phyloP scores from a whole-genome alignment of 1,140 invertebrate genomes.

The Maconellicoccus hirsutus region DNA sequence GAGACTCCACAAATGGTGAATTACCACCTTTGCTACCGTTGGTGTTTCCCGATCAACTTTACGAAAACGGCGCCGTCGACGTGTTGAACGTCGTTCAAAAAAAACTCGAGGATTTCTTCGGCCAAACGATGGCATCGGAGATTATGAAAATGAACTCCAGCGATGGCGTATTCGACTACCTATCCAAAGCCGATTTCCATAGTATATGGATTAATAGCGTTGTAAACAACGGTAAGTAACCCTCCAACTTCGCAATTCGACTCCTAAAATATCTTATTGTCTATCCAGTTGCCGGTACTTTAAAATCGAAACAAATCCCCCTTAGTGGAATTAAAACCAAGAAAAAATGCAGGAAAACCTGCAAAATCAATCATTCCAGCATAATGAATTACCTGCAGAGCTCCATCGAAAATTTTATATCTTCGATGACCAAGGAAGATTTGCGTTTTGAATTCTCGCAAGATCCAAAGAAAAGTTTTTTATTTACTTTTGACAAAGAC shows the following conservation, averaged over 20 bases:
- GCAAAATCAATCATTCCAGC: neutral
- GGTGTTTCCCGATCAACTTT: neutral
- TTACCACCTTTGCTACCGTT: neutral
- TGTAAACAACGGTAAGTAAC: neutral
- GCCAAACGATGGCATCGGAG: neutral
- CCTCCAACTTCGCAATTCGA: neutral
- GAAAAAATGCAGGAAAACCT: neutral
- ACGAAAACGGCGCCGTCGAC: neutral
- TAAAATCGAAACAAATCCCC: neutral
- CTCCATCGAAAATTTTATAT: neutral
- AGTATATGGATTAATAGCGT: neutral
- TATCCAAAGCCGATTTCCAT: neutral
- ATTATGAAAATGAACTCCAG: neutral
- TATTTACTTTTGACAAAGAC: neutral
- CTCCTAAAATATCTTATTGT: no score
- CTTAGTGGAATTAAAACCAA: neutral
- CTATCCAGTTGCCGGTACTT: neutral
- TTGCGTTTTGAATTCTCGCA: neutral
- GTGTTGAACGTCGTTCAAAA: neutral
- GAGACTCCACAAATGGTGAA: no score
- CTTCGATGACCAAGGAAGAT: neutral
- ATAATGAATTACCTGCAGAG: neutral
- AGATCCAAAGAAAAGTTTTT: neutral
- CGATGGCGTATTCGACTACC: neutral
- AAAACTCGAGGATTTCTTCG: neutral